Evolutionary conservation across 2,113 vertebrate genomes (phyloP).

Genomic region (Panthera tigris): DNA sequence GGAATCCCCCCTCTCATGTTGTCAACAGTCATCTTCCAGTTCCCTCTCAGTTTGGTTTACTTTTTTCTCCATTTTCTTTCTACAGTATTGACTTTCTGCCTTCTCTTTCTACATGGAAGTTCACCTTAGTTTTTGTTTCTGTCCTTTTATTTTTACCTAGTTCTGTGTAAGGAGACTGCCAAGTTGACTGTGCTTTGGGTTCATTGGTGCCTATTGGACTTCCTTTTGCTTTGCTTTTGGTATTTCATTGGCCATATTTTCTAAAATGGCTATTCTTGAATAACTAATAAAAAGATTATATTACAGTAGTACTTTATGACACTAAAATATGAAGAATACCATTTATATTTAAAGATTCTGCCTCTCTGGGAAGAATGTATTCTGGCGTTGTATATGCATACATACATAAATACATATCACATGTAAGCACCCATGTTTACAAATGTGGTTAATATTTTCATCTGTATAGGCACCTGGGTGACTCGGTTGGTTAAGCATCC

Average conservation of each 20-base stretch:
- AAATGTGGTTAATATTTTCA: not conserved
- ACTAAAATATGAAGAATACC: not conserved
- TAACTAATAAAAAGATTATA: not conserved
- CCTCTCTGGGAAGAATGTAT: not conserved
- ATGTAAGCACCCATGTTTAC: not conserved
- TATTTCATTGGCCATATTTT: not conserved
- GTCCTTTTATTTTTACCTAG: not conserved
- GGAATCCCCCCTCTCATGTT: not conserved
- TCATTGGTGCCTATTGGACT: not conserved
- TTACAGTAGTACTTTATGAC: not conserved
- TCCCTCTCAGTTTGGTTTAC: not conserved
- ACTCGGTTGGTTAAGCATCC: too few relatives aligned
- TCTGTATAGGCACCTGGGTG: not conserved
- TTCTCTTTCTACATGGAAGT: not conserved
- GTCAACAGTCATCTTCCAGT: not conserved
- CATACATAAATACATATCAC: not conserved
- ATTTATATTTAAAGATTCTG: not conserved
- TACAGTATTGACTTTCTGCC: not conserved
- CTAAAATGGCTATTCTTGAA: not conserved
- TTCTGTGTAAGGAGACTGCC: not conserved
- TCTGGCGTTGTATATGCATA: not conserved
- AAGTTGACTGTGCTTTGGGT: not conserved
- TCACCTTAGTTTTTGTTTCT: not conserved
- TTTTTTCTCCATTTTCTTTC: conserved; percentile 6
- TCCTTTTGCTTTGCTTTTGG: not conserved